Percentiles rank a stretch among this genome's conserved stretches.
These are phyloP conservation scores for Orcinus orca DNA, from an alignment of 2,113 vertebrate species.

Conservation along the genomic window DNA sequence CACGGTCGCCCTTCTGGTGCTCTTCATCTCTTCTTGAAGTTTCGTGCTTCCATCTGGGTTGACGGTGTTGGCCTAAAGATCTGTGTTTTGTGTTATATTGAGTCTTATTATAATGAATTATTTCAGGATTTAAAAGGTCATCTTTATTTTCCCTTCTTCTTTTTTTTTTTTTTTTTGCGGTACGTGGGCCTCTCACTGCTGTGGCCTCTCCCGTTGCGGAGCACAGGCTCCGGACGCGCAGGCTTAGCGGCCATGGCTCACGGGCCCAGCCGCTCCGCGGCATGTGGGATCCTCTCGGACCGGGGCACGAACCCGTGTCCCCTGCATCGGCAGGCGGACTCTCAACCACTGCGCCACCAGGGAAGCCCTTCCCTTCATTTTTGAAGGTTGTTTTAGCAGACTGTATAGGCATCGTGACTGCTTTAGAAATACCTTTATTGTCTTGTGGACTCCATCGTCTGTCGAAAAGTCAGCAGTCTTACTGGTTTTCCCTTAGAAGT, in stretches of 20 bases:
- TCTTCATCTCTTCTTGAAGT: neutral
- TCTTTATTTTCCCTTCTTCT: neutral
- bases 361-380: neutral
- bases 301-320: too few species aligned
- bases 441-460: neutral
- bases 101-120: neutral
- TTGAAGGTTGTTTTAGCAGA: neutral
- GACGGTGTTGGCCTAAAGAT: fast-evolving
- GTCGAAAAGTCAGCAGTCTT: neutral
- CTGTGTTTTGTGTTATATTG: too few species aligned
- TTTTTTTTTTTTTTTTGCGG: too few species aligned
- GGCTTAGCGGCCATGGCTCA: too few species aligned
- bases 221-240: too few species aligned
- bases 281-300: too few species aligned
- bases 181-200: too few species aligned
- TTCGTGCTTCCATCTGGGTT: neutral
- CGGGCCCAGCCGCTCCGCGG: too few species aligned
- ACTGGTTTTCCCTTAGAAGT: neutral
- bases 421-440: neutral
- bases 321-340: too few species aligned
- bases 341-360: too few species aligned
- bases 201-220: too few species aligned
- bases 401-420: neutral
- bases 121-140: neutral
- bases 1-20: neutral